Evolutionary conservation across 2,113 vertebrate genomes (phyloP), one percentile per base, ranked within the genome.

Genomic region (Gnathonemus longibarbis): DNA sequence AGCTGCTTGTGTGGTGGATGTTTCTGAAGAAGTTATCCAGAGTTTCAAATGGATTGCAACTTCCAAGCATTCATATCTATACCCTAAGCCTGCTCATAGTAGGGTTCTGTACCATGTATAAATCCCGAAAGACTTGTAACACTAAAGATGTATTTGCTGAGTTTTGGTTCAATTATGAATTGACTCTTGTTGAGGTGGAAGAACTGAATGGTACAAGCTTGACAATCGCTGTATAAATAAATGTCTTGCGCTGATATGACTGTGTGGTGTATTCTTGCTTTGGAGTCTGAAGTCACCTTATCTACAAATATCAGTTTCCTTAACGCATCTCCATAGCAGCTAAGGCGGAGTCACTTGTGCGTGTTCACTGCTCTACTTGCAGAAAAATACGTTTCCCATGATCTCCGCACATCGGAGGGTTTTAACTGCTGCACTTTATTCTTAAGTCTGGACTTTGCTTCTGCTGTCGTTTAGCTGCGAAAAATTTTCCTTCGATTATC

Each of bases 331-430:
- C 74, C 10, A 17, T 80, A 19, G 4, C 15, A 42, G 35, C 74
- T 42, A 19, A 7, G 74, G 74, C 15, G 0, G n/a, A 3, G 21
- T 48, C 17, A 27, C 15, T n/a, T 35, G 8, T 21, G 46, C 62
- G 83, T 84, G 4, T 80, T 7, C 24, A 8, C 35, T 42, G 77
- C 19, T 83, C 5, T 9, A n/a, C 84, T 50, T 46, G 24, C 11
- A 53, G 49, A 35, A 53, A 62, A 88, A 50, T 53, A 87, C 85
- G 48, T 87, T 87, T 87, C 50, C 50, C 85, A 87, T 48, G 49
- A 87, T 50, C 24, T 31, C n/a, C n/a, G 1, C 42, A 49, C 2
- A 80, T 24, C 48, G 85, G 85, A 53, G 11, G 27, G 27, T 17
- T 85, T 45, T 24, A 49, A 87, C 27, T 87, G 83, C 39, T 87